Percentiles rank a stretch among this genome's conserved stretches.
Conservation (phyloP, 2,888 invertebrate species). For the Drosophila quinaria region DNA sequence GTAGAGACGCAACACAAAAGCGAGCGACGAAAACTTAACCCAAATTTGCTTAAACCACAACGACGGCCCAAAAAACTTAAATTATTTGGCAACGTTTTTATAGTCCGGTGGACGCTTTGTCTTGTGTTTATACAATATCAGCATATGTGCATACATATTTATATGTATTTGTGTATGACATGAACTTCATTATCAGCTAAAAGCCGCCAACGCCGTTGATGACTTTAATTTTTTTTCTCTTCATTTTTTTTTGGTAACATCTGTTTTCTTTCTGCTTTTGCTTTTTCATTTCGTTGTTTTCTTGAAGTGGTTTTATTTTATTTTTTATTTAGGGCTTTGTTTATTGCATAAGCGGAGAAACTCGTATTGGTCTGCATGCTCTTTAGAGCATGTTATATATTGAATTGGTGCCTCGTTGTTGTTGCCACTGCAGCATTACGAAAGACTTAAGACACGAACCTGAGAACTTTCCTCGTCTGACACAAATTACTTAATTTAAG, state of each 20-base stretch:
- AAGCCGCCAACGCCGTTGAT: constrained; percentile 55
- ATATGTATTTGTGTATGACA: constrained; percentile 52
- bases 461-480: constrained; percentile 74
- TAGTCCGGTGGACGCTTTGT: constrained; percentile 63
- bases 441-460: constrained; percentile 72
- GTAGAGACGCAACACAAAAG: constrained; percentile 19
- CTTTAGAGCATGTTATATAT: constrained; percentile 73
- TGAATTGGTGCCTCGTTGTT: constrained; percentile 32
- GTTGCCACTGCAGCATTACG: constrained; percentile 35
- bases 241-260: constrained; percentile 69
- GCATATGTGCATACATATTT: constrained; percentile 13
- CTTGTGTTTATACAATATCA: constrained; percentile 57
- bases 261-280: constrained; percentile 54
- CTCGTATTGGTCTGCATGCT: constrained; percentile 74
- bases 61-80: constrained; percentile 43
- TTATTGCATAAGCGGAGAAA: constrained; percentile 82
- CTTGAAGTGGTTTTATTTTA: constrained; percentile 67
- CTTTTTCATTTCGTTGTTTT: constrained; percentile 61
- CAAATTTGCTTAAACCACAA: constrained; percentile 70
- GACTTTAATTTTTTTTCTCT: constrained; percentile 15
- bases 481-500: constrained; percentile 64
- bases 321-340: constrained; percentile 75
- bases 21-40: constrained; percentile 65
- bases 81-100: constrained; percentile 80
- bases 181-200: constrained; percentile 77